These are phyloP conservation scores for Laterallus jamaicensis DNA, from an alignment of 2,113 vertebrate species.

Conservation along the genomic window DNA sequence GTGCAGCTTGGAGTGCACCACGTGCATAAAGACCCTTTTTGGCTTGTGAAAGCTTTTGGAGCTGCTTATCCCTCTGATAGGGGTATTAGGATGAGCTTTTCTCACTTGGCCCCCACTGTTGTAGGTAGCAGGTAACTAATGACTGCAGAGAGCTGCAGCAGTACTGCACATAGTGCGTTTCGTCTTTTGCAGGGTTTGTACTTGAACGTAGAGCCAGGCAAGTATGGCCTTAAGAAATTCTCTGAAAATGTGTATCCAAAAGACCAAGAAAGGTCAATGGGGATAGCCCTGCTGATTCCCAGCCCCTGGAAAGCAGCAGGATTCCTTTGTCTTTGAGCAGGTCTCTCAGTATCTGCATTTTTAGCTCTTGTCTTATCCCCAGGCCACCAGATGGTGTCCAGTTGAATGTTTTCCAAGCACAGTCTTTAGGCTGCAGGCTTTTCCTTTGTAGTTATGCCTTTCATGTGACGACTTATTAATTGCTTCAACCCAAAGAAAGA, in stretches of 20 bases:
- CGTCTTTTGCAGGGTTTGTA: background rate
- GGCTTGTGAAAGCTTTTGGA: background rate
- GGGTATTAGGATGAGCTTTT: background rate
- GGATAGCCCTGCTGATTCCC: background rate
- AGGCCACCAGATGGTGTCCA: background rate
- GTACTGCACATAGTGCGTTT: rapidly evolving
- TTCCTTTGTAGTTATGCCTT: background rate
- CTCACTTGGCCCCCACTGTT: background rate
- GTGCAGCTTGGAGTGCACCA: rapidly evolving
- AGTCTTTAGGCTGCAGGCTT: background rate
- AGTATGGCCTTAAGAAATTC: background rate
- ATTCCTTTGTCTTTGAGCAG: background rate
- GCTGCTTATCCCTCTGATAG: background rate
- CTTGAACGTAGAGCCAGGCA: background rate
- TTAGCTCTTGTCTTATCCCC: background rate
- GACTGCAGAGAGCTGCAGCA: background rate
- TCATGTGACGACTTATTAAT: background rate
- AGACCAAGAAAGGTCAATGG: background rate
- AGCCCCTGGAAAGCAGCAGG: background rate
- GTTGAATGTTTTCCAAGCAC: background rate
- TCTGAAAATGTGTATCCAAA: background rate
- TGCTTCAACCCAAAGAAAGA: background rate
- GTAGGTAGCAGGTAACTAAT: background rate
- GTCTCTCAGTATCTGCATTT: too few species aligned
- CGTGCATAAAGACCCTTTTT: background rate